These are phyloP conservation scores for Ctenomys sociabilis DNA, from an alignment of 2,113 vertebrate genomes.

Conservation along the genomic window DNA sequence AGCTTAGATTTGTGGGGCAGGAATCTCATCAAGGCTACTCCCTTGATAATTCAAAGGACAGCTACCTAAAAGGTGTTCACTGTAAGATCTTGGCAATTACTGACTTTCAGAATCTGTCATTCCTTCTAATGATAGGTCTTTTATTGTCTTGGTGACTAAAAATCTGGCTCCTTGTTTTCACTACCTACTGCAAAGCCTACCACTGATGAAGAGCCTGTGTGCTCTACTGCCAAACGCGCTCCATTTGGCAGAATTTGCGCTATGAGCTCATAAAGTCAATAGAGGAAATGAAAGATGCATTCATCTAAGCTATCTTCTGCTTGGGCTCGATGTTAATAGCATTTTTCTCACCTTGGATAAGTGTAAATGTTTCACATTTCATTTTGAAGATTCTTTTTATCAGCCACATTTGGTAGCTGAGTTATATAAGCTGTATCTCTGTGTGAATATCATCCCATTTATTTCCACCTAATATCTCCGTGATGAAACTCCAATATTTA, in stretches of 20 bases:
- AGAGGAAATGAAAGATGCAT: not conserved
- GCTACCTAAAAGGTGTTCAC: not conserved
- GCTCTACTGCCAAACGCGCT: constrained; percentile 49
- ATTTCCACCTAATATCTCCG: not conserved
- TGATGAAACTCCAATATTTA: not conserved
- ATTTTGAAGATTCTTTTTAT: not conserved
- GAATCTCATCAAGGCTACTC: not conserved
- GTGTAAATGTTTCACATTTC: not conserved
- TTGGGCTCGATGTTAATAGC: not conserved
- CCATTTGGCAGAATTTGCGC: constrained; percentile 44
- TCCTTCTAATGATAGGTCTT: constrained; percentile 2
- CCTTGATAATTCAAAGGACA: not conserved
- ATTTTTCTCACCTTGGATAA: not conserved
- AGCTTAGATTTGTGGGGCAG: not conserved
- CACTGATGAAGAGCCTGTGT: not conserved
- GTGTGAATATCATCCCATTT: not conserved
- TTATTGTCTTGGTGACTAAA: not conserved
- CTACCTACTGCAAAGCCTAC: not conserved
- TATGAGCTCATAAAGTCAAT: constrained; percentile 44
- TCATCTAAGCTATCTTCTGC: not conserved
- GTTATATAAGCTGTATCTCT: not conserved
- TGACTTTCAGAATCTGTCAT: not conserved
- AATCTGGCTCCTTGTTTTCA: not conserved
- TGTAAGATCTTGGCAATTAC: not conserved
- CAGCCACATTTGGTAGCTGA: not conserved